These are phyloP conservation scores for Siniperca chuatsi DNA, from an alignment of 2,113 vertebrate species.

Conservation along the genomic window DNA sequence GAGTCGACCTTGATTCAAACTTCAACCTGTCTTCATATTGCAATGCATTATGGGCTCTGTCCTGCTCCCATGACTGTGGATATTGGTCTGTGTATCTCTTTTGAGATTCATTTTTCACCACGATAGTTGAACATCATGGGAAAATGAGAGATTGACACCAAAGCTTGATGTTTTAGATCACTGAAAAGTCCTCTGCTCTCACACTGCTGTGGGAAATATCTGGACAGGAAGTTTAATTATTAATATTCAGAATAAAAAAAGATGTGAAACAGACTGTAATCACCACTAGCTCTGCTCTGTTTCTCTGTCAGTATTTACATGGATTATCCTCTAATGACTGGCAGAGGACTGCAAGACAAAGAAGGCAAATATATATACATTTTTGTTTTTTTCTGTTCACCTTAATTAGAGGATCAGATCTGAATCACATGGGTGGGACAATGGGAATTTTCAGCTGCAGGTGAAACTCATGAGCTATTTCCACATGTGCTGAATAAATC, in stretches of 20 bases:
- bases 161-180: not conserved
- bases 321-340: slow-evolving; percentile 14
- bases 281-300: not conserved
- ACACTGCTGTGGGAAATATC: not conserved
- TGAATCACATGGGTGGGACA: not conserved
- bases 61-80: not conserved
- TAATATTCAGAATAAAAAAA: not conserved
- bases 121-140: not conserved
- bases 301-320: slow-evolving; percentile 5
- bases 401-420: not conserved
- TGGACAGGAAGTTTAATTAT: not conserved
- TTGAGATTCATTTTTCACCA: not conserved
- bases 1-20: slow-evolving; percentile 45
- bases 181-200: not conserved
- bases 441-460: not conserved
- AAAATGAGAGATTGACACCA: slow-evolving; percentile 6
- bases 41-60: slow-evolving; percentile 32
- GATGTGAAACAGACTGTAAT: not conserved
- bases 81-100: not conserved
- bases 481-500: slow-evolving; percentile 1
- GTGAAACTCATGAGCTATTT: not conserved
- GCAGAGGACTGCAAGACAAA: not conserved
- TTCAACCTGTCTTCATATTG: slow-evolving; percentile 27
- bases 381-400: not conserved
- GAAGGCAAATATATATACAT: not conserved